A percentile compares a stretch with the other conserved stretches of the same genome.
Evolutionary conservation across 2,797 vertebrate species (phyloP).

Genomic region (Triplophysa yarkandensis): DNA sequence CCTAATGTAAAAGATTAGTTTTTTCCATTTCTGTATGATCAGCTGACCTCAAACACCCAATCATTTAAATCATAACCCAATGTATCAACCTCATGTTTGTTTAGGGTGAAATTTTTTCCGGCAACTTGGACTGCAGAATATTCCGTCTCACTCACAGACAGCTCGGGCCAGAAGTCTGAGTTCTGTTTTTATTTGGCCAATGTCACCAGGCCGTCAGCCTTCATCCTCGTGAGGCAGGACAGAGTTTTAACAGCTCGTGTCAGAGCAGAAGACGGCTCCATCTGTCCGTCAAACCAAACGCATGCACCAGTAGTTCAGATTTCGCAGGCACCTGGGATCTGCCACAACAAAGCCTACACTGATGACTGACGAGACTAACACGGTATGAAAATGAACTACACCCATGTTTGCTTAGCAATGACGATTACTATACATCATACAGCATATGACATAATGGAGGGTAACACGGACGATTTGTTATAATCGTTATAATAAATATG

Average conservation of each 20-base stretch:
- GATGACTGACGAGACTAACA: not conserved
- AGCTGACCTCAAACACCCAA: too few species aligned
- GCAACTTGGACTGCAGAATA: too few species aligned
- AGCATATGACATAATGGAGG: not conserved
- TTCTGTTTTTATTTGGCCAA: constrained; percentile 47
- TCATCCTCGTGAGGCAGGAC: not conserved
- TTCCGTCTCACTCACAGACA: too few species aligned
- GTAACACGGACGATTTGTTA: not conserved
- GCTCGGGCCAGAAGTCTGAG: not conserved
- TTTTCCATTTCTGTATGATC: too few species aligned
- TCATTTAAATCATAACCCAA: too few species aligned
- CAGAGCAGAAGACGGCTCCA: constrained; percentile 6
- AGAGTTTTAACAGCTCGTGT: constrained; percentile 15
- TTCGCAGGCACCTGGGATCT: not conserved
- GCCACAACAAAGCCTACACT: not conserved
- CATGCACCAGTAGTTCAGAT: not conserved
- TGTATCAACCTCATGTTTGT: too few species aligned
- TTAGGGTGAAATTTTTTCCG: too few species aligned
- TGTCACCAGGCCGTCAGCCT: constrained; percentile 25
- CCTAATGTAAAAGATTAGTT: too few species aligned
- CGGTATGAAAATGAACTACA: constrained; percentile 4
- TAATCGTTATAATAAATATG: not conserved
- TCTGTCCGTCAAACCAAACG: constrained; percentile 11
- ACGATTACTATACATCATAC: not conserved
- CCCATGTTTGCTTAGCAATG: not conserved